Evolutionary conservation across 2,888 invertebrate species (phyloP).

Genomic region (Lasioglossum zephyrum): DNA sequence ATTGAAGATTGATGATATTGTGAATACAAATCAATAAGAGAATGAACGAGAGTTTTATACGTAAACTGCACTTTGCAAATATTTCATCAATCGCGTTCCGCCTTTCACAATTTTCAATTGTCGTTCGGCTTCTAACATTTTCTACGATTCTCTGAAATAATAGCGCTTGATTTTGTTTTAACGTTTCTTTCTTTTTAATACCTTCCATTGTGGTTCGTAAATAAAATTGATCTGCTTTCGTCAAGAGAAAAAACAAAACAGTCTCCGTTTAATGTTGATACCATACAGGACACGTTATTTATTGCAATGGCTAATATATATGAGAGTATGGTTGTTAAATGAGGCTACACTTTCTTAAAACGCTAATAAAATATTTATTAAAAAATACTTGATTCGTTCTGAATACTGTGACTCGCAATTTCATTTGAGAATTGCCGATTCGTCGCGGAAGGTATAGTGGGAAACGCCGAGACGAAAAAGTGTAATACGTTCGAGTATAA

Average conservation of each 20-base stretch:
- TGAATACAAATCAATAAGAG: slow-evolving; percentile 86
- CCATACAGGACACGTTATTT: neutral
- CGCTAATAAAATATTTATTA: slow-evolving; percentile 7
- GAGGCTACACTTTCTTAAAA: neutral
- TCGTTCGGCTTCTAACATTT: slow-evolving; percentile 38
- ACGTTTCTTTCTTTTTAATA: slow-evolving; percentile 10
- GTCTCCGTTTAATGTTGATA: neutral
- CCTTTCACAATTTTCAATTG: slow-evolving; percentile 12
- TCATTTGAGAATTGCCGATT: neutral
- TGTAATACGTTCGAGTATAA: slow-evolving; percentile 42
- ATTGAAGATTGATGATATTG: slow-evolving; percentile 99
- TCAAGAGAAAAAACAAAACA: slow-evolving; percentile 4
- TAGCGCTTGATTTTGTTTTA: slow-evolving; percentile 31
- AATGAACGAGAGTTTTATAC: slow-evolving; percentile 14
- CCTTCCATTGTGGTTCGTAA: slow-evolving; percentile 6
- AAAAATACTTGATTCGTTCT: neutral
- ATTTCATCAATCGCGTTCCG: slow-evolving; percentile 16
- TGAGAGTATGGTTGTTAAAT: neutral
- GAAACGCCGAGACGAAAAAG: neutral
- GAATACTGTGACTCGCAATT: neutral
- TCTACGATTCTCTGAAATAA: slow-evolving; percentile 38
- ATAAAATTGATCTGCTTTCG: slow-evolving; percentile 46
- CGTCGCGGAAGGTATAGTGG: neutral
- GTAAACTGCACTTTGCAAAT: slow-evolving; percentile 9
- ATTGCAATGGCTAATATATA: neutral